Base-by-base conservation (phyloP, 2,113 vertebrate genomes). In the Lepus europaeus region DNA sequence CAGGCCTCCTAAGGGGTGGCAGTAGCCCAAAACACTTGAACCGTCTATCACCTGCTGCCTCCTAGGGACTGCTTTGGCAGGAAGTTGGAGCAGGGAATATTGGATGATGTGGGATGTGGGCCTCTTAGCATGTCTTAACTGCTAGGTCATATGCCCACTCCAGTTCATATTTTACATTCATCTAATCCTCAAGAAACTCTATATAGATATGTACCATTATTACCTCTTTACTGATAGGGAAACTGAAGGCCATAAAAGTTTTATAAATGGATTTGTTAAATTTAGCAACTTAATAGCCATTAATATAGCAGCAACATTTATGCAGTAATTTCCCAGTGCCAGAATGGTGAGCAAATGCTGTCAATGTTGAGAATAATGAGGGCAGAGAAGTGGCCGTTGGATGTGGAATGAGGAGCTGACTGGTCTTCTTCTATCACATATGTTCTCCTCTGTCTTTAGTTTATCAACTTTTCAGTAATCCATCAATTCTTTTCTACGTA, bases 111-210 rank as follows among this genome's bases (percentile, higher is more conserved):
- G 3, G 8, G 36, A 14, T 78, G 10, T 49, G 1, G 33, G 25
- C 4, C 29, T 51, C 64, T 51, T 22, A 45, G 45, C 45, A 45
- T 45, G 45, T 45, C 45, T 45, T 45, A 45, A 45, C 45, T 45
- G 45, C 39, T 39, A 39, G 39, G 39, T 3, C 39, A 39, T 39
- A 39, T 39, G 39, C 45, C 45, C 45, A 45, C 45, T 45, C 45
- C 33, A 76, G 36, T 92, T 73, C 78, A 45, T 72, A 29, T 84
- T 85, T 83, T 93, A 64, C 68, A 61, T 68, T 78, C 39, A 68
- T 89, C 22, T 91, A 74, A 69, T 87, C 25, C 31, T 82, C 27
- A 72, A 61, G 20, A 64, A 88, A 78, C 5, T 59, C 45, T 79
- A 22, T 3, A 17, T 81, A 81, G 16, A 23, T 59, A 81, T 51